phyloP scores from a whole-genome alignment of 2,888 invertebrate genomes.

The Tenodera sinensis region DNA sequence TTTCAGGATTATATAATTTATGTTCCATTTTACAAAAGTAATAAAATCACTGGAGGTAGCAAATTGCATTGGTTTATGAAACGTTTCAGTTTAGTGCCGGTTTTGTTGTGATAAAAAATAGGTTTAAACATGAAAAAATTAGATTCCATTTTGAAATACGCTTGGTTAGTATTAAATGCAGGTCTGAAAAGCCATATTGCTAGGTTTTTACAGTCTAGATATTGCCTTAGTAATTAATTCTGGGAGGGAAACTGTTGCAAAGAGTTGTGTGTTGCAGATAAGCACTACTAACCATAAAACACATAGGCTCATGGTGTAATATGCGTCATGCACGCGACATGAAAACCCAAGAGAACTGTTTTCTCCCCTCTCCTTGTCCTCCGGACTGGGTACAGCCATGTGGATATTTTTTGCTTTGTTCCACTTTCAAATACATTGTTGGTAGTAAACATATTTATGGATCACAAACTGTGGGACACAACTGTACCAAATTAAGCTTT shows the following conservation, averaged over 20 bases:
- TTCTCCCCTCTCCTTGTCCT: background rate
- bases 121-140: background rate
- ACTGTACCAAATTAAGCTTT: background rate
- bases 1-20: background rate
- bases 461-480: background rate
- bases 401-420: background rate
- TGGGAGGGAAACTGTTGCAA: background rate
- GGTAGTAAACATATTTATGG: background rate
- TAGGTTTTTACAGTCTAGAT: background rate
- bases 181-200: background rate
- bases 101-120: background rate
- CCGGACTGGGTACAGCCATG: background rate
- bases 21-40: background rate
- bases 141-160: background rate
- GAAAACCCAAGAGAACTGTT: background rate
- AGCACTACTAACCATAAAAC: background rate
- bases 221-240: background rate
- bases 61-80: background rate
- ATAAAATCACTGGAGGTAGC: background rate
- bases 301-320: background rate
- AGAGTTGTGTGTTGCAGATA: background rate
- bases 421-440: background rate
- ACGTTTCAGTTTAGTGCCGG: background rate
- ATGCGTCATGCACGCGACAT: background rate
- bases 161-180: background rate